Evolutionary conservation across 2,888 invertebrate species (phyloP), one percentile per base, ranked within the genome.

Genomic region (Palloptera scutellata): DNA sequence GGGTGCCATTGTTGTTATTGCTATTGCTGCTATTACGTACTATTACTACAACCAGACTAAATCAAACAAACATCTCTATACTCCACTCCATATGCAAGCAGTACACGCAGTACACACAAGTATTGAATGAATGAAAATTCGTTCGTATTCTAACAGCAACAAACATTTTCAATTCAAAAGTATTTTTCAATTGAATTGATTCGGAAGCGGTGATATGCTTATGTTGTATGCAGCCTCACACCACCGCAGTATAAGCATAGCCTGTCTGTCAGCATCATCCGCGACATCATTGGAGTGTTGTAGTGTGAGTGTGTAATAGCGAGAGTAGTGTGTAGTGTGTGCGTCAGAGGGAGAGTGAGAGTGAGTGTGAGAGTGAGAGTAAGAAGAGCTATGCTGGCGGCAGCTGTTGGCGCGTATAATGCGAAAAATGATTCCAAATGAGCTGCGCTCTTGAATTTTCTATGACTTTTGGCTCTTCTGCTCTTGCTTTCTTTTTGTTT

Each of bases 161-260:
- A 48, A 43, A 61, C 54, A 55, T 48, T 55, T 52, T 69, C 64
- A 59, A 69, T 65, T 65, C 53, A 60, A 54, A 54, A 64, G 61
- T 48, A 69, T 57, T 61, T 69, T 69, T 64, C 64, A 67, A 69
- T 69, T 67, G 69, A 69, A 69, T 69, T 69, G 69, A 69, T 69
- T 67, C 64, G 57, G 69, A 61, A 69, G 64, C 61, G 45, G 66
- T 61, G 69, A 67, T 69, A 69, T 55, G 63, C 55, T 66, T 66
- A 63, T 64, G 64, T 53, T n/a, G 59, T 15, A 54, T 45, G 13
- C 45, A 30, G 20, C 30, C 41, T 48, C 30, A 40, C 57, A 51
- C 17, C n/a, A 15, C 1, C 41, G 48, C 40, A 1, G n/a, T 15
- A 13, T 42, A 15, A 20, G 13, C 30, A 51, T 11, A 4, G 30